These are phyloP conservation scores for Geophilus truncorum DNA, from an alignment of 2,888 invertebrate species.

Conservation along the genomic window DNA sequence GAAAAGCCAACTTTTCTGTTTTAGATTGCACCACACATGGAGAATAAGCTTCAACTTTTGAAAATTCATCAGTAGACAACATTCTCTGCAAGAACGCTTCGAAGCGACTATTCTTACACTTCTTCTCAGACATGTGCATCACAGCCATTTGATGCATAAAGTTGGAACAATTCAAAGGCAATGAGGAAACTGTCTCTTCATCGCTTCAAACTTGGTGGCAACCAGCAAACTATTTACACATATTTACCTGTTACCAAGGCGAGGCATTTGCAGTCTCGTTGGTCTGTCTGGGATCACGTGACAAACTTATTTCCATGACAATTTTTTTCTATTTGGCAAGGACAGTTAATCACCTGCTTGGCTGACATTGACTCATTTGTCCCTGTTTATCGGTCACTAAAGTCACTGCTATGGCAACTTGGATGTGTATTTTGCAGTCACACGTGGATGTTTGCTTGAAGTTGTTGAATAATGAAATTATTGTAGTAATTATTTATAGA, in stretches of 20 bases:
- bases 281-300: not conserved
- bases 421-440: too few relatives aligned
- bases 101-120: not conserved
- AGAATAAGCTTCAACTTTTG: not conserved
- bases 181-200: not conserved
- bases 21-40: slow-evolving; percentile 1
- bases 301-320: not conserved
- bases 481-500: too few relatives aligned
- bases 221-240: not conserved
- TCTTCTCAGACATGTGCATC: not conserved
- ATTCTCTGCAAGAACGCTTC: not conserved
- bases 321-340: not conserved
- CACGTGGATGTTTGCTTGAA: too few relatives aligned
- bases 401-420: not conserved
- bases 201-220: not conserved
- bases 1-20: not conserved
- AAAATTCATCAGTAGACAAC: not conserved
- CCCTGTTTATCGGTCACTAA: not conserved
- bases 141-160: not conserved
- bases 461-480: too few relatives aligned
- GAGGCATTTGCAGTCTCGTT: not conserved
- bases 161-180: too few relatives aligned
- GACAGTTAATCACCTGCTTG: not conserved
- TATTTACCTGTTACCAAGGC: not conserved
- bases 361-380: not conserved